Conservation (phyloP, 2,113 vertebrate species). For the Microcebus lehilahytsara region DNA sequence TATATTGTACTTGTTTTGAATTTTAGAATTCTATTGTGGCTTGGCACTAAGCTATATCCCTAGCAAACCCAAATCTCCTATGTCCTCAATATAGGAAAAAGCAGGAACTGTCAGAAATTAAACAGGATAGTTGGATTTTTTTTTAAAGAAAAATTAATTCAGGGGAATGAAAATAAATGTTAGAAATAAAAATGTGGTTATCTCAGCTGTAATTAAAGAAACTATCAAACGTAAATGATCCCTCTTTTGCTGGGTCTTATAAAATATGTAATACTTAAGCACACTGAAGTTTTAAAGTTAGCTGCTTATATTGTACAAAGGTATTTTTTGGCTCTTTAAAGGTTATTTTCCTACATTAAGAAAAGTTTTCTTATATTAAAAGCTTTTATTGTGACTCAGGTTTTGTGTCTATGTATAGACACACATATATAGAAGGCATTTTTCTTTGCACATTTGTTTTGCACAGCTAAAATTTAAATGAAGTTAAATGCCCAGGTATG, state of each 20-base stretch:
- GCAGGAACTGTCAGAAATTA: constrained; percentile 28
- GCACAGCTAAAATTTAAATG: constrained; percentile 50
- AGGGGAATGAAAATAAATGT: constrained; percentile 65
- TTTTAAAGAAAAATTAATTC: constrained; percentile 52
- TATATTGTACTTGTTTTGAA: background rate
- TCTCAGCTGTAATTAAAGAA: constrained; percentile 59
- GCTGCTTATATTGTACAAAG: constrained; percentile 69
- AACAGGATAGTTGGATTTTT: constrained; percentile 44
- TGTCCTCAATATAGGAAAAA: constrained; percentile 30
- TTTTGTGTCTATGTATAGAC: constrained; percentile 66
- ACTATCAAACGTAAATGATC: constrained; percentile 50
- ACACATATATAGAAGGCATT: background rate
- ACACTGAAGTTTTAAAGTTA: constrained; percentile 44
- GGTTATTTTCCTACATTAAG: constrained; percentile 58
- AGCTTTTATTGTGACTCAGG: constrained; percentile 71
- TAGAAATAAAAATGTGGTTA: constrained; percentile 56
- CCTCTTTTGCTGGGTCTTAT: background rate
- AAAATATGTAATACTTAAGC: constrained; percentile 41
- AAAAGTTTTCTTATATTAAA: constrained; percentile 54
- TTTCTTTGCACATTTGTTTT: constrained; percentile 66
- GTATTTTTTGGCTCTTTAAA: constrained; percentile 76
- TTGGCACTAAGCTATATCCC: background rate
- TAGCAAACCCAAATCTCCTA: constrained; percentile 33
- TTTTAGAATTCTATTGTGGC: background rate
- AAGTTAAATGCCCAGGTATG: constrained; percentile 12